Evolutionary conservation across 2,113 vertebrate genomes (phyloP).

Genomic region (Muscicapa adusta): DNA sequence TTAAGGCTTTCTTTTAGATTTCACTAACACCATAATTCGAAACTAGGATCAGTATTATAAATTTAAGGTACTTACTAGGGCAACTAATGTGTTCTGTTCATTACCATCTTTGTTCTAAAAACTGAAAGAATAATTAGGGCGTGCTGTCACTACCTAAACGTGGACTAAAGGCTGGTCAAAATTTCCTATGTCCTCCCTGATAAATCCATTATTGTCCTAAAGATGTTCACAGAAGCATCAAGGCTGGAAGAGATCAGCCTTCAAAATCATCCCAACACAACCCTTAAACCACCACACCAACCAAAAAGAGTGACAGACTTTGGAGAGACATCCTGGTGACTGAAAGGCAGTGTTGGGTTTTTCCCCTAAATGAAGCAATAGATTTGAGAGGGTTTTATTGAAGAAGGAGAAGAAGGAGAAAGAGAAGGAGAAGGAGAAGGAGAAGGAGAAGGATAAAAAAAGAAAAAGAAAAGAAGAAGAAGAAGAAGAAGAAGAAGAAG

Average conservation of each 20-base stretch:
- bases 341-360: accelerated
- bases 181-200: no score
- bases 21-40: not conserved
- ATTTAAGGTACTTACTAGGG: not conserved
- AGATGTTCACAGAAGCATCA: not conserved
- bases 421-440: no score
- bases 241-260: not conserved
- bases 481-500: no score
- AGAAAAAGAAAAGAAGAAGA: no score
- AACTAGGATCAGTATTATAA: not conserved
- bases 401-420: no score
- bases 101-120: not conserved
- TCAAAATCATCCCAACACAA: not conserved
- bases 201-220: not conserved
- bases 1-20: not conserved
- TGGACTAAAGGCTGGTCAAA: accelerated
- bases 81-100: not conserved
- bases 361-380: not conserved
- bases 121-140: not conserved
- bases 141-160: accelerated
- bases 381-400: not conserved
- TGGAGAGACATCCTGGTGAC: no score
- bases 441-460: no score
- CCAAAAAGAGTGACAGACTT: not conserved
- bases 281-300: not conserved